These are phyloP conservation scores for Semnornis frantzii DNA, from an alignment of 2,113 vertebrate genomes.

Conservation along the genomic window DNA sequence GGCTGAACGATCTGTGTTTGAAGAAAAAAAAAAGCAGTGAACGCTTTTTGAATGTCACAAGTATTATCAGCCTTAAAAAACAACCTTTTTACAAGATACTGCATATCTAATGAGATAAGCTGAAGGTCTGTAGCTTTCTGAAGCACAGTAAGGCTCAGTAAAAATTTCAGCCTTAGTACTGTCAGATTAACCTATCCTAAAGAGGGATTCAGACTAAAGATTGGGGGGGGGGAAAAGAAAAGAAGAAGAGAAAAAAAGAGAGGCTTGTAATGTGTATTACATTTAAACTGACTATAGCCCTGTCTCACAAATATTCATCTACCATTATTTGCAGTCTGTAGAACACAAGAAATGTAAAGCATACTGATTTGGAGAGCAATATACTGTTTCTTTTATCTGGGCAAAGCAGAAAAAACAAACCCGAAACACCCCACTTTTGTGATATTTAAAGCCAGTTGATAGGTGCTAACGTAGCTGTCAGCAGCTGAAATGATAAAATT, in stretches of 20 bases:
- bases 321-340: background rate
- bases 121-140: background rate
- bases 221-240: background rate
- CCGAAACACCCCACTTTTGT: background rate
- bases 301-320: background rate
- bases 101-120: background rate
- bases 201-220: background rate
- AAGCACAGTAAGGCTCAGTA: background rate
- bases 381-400: background rate
- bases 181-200: background rate
- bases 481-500: slow-evolving; percentile 15
- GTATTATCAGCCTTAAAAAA: background rate
- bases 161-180: background rate
- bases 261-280: background rate
- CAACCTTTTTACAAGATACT: background rate
- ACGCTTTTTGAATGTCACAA: background rate
- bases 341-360: background rate
- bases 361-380: background rate
- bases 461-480: background rate
- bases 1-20: background rate
- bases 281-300: background rate
- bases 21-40: background rate
- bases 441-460: background rate
- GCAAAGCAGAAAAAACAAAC: background rate
- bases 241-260: background rate